A percentile compares a stretch with the other conserved stretches of the same genome.
Conservation (phyloP, 1,140 invertebrate species). For the Popillia japonica region DNA sequence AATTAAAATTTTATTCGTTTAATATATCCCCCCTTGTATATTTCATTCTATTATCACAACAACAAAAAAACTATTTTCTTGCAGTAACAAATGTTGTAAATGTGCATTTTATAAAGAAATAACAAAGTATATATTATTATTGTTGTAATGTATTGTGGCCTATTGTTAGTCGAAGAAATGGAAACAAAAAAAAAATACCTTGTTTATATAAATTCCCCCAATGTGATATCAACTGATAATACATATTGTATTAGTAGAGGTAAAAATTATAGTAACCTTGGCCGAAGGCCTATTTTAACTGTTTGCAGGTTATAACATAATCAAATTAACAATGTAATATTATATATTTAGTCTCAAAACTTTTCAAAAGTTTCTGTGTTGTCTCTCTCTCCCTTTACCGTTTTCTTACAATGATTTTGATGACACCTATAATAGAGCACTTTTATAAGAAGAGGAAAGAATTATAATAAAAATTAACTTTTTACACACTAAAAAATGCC, state of each 20-base stretch:
- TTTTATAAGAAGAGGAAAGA: background rate
- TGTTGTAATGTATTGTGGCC: conserved; percentile 32
- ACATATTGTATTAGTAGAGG: conserved; percentile 26
- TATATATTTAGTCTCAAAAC: background rate
- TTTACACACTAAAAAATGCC: conserved; percentile 20
- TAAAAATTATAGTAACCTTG: conserved; percentile 16
- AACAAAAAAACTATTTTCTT: conserved; percentile 8
- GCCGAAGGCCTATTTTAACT: conserved; percentile 29
- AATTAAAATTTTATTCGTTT: background rate
- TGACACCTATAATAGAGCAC: conserved; percentile 11
- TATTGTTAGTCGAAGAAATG: conserved; percentile 24
- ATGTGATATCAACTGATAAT: conserved; percentile 30
- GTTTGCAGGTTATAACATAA: conserved; percentile 28
- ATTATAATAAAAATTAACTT: conserved; percentile 30
- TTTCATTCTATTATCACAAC: conserved; percentile 25
- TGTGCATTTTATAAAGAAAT: conserved; percentile 31
- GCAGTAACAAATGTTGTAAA: conserved; percentile 18
- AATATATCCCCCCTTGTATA: background rate
- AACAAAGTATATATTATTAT: conserved; percentile 10
- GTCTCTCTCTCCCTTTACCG: background rate
- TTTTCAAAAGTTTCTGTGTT: background rate
- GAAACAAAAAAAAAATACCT: conserved; percentile 28
- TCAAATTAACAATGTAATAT: conserved; percentile 22
- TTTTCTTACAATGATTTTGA: conserved; percentile 19
- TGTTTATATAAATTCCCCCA: conserved; percentile 34